A percentile compares a stretch with the other conserved stretches of the same genome.
These are phyloP conservation scores for Drosophila sturtevanti DNA, from an alignment of 1,140 invertebrate species.

Conservation along the genomic window DNA sequence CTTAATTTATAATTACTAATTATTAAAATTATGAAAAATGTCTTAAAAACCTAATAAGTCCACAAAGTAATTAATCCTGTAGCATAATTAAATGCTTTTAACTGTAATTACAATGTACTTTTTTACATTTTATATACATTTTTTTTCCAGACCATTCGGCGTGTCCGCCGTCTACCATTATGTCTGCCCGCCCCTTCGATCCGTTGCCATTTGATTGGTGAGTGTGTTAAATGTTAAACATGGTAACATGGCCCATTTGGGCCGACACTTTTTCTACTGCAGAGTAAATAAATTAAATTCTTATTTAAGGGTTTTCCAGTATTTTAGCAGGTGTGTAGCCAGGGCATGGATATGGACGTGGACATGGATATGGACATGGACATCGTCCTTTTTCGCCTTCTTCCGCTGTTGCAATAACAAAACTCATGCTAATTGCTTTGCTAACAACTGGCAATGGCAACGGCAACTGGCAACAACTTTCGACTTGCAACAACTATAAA, in stretches of 20 bases:
- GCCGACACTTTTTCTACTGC: slow-evolving; percentile 60
- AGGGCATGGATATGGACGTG: slow-evolving; percentile 37
- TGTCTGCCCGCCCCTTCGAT: not conserved
- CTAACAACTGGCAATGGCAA: slow-evolving; percentile 74
- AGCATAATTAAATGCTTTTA: not conserved
- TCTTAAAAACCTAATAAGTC: not conserved
- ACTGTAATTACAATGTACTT: not conserved
- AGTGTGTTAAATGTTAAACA: slow-evolving; percentile 58
- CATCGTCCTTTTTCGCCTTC: slow-evolving; percentile 28
- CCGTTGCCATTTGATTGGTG: slow-evolving; percentile 41
- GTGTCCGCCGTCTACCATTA: not conserved
- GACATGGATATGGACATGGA: slow-evolving; percentile 44
- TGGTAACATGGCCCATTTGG: slow-evolving; percentile 59
- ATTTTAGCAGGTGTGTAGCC: not conserved
- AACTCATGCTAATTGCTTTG: slow-evolving; percentile 79
- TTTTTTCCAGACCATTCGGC: not conserved
- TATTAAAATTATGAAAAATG: no score
- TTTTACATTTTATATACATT: not conserved
- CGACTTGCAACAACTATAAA: slow-evolving; percentile 69
- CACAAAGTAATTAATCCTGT: not conserved
- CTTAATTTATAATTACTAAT: no score
- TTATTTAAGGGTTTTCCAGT: slow-evolving; percentile 38
- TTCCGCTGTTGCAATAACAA: slow-evolving; percentile 73
- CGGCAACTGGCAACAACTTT: slow-evolving; percentile 43
- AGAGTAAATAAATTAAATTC: slow-evolving; percentile 79